Evolutionary conservation across 2,888 invertebrate genomes (phyloP).

Genomic region (Conops quadrifasciatus): DNA sequence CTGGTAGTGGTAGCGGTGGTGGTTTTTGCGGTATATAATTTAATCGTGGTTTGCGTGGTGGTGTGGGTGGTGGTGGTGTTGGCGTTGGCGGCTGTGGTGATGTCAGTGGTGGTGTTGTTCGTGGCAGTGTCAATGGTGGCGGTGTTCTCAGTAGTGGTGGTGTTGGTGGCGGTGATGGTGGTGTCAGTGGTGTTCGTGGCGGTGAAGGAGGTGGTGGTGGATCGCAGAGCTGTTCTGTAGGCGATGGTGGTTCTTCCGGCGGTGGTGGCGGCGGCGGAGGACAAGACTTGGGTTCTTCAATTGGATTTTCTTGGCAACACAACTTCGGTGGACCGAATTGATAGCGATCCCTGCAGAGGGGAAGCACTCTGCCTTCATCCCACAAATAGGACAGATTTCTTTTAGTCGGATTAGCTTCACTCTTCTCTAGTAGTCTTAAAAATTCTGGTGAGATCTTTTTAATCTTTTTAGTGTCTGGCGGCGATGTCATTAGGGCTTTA

Average conservation of each 20-base stretch:
- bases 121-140: not conserved
- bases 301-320: not conserved
- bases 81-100: not conserved
- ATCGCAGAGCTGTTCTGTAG: too few relatives aligned
- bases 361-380: not conserved
- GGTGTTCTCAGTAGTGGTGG: too few relatives aligned
- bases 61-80: too few relatives aligned
- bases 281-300: too few relatives aligned
- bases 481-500: not conserved
- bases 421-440: not conserved
- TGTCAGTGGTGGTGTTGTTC: not conserved
- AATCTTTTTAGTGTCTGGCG: not conserved
- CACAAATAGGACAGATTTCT: not conserved
- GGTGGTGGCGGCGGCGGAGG: not conserved
- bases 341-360: not conserved
- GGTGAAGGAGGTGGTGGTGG: not conserved
- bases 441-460: slow-evolving; percentile 17
- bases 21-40: too few relatives aligned
- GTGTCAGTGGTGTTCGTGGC: not conserved
- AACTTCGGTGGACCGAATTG: not conserved
- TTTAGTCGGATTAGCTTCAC: not conserved
- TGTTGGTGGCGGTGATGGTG: not conserved
- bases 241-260: not conserved
- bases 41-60: too few relatives aligned
- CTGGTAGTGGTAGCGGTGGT: too few relatives aligned